Percentiles rank a stretch among this genome's conserved stretches.
Conservation (phyloP, 2,797 vertebrate species). For the Coregonus suidteri region DNA sequence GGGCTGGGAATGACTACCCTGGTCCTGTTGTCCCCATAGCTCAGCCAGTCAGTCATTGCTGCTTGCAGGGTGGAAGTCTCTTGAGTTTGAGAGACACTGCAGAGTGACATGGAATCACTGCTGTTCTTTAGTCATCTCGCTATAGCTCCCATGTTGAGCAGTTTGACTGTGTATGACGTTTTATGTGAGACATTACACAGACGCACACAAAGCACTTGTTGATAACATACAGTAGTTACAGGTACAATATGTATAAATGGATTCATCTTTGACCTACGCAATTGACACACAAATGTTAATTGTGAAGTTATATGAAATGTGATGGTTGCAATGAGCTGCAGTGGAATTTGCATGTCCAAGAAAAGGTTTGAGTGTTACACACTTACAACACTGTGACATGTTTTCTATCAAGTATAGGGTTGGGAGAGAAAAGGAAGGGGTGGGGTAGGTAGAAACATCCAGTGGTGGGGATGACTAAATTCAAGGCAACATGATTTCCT, state of each 20-base stretch:
- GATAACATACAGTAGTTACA: background rate
- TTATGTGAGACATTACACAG: background rate
- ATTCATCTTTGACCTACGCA: background rate
- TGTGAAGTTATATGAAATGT: too few species aligned
- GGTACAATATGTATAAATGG: too few species aligned
- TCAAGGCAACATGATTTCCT: constrained; percentile 65
- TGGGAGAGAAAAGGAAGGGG: constrained; percentile 7
- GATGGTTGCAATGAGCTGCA: too few species aligned
- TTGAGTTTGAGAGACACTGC: background rate
- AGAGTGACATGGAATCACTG: background rate
- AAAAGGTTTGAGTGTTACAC: constrained; percentile 3
- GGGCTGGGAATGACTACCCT: constrained; percentile 55
- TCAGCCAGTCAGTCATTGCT: background rate
- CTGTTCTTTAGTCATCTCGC: background rate
- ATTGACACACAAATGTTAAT: background rate
- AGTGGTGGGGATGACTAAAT: constrained; percentile 47
- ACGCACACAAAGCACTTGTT: background rate
- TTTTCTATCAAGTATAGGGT: background rate
- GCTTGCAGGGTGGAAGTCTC: background rate
- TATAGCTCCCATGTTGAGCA: background rate
- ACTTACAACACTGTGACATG: constrained; percentile 17
- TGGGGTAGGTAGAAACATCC: constrained; percentile 40
- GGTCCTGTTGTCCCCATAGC: background rate
- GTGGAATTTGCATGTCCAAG: too few species aligned
- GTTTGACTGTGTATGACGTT: too few species aligned